A percentile compares a stretch with the other conserved stretches of the same genome.
These are phyloP conservation scores for Ranitomeya imitator DNA, from an alignment of 2,113 vertebrate genomes.

Conservation along the genomic window DNA sequence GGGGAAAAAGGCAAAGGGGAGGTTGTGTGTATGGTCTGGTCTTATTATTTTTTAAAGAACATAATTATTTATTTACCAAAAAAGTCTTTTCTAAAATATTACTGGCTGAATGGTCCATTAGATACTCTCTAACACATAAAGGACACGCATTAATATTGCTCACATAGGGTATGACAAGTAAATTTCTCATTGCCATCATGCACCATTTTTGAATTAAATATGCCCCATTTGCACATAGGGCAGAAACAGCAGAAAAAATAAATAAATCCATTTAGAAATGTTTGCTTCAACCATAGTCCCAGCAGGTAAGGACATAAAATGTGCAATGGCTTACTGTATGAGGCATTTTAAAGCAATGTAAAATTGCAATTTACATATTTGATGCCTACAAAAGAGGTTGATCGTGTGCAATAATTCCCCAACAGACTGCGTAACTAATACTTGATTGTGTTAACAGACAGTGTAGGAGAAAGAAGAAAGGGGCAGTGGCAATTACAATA, in stretches of 20 bases:
- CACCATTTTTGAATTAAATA: background rate
- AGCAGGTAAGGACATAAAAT: slow-evolving; percentile 10
- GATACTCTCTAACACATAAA: background rate
- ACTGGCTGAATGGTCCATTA: background rate
- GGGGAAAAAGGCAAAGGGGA: too few relatives aligned
- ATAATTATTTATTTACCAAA: too few relatives aligned
- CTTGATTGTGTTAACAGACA: background rate
- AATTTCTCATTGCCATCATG: background rate
- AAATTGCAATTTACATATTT: slow-evolving; percentile 19
- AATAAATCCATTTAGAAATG: slow-evolving; percentile 24
- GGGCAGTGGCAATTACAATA: background rate
- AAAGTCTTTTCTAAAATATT: background rate
- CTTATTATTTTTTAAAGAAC: too few relatives aligned
- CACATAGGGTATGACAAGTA: background rate
- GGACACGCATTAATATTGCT: background rate
- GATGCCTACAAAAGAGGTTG: slow-evolving; percentile 2
- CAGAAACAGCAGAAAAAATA: slow-evolving; percentile 8
- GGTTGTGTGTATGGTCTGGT: too few relatives aligned
- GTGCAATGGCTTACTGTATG: slow-evolving; percentile 11
- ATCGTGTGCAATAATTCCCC: slow-evolving; percentile 1
- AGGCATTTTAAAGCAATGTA: slow-evolving; percentile 9
- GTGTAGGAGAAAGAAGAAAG: background rate
- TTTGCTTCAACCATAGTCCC: slow-evolving; percentile 12
- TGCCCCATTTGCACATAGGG: background rate
- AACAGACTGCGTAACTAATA: slow-evolving; percentile 19